Evolutionary conservation across 1,140 invertebrate genomes (phyloP), one percentile per base, ranked within the genome.

Genomic region (Formica selysi): DNA sequence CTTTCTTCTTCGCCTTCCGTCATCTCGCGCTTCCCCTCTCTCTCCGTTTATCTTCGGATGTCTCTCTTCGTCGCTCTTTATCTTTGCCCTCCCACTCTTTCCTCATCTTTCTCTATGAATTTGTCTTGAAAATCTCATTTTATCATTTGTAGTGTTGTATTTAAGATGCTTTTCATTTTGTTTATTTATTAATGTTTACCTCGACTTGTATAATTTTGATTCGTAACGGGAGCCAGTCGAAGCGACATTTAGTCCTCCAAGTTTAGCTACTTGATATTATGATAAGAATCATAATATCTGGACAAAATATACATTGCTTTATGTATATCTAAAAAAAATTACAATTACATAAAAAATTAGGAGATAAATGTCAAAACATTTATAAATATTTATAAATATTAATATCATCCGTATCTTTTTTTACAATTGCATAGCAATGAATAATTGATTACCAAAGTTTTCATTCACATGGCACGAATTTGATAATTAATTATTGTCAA

Each of bases 41-140:
- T 68, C 65, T 73, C 26, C 67, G 65, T 80, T 81, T 81, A 81
- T 71, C 78, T 81, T 59, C 51, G 78, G 19, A 22, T 59, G 36
- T 81, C 59, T 81, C 70, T 26, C 51, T 32, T 65, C 48, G 16
- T 44, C 57, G 22, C 57, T 86, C 74, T 48, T 36, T 70, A 38
- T 64, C 57, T 67, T 85, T 70, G 54, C 78, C 73, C 62, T 70
- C 62, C 64, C 76, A 32, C 26, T 36, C 70, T 80, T 44, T 54
- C 59, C 59, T 32, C 74, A 38, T 38, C 61, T 44, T 59, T n/a
- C n/a, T n/a, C 48, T 73, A 71, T 32, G 44, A 76, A 65, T 51
- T 61, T 61, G 26, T 26, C 68, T 73, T 59, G 68, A 70, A 68
- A 41, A 80, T 80, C 68, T 74, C 68, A 32, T 73, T 73, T 73